Percentiles rank a stretch among this genome's conserved stretches.
These are phyloP conservation scores for Falco berigora DNA, from an alignment of 2,797 vertebrate genomes.

Conservation along the genomic window DNA sequence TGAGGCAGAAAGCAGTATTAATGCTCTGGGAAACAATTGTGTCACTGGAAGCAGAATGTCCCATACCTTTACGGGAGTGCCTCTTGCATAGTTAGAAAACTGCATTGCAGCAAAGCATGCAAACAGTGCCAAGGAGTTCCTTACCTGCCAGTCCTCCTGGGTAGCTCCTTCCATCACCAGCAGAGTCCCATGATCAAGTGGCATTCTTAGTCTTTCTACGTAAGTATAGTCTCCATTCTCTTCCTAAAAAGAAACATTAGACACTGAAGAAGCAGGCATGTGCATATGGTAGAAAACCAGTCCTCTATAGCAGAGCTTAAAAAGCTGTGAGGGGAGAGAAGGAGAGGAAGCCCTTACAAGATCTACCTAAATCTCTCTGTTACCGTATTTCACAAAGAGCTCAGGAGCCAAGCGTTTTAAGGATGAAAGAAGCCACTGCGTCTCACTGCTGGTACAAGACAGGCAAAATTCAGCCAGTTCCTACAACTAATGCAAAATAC, in stretches of 20 bases:
- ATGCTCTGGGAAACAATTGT: background rate
- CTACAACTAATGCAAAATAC: background rate
- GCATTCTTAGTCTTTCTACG: slow-evolving; percentile 80
- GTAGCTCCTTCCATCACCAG: slow-evolving; percentile 92
- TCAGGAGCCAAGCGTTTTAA: background rate
- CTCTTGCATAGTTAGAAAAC: background rate
- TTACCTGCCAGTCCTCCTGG: slow-evolving; percentile 96
- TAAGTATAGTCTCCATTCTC: slow-evolving; percentile 87
- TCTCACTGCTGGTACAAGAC: background rate
- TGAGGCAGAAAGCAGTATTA: background rate
- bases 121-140: background rate
- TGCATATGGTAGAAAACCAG: background rate
- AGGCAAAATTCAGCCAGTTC: background rate
- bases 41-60: background rate
- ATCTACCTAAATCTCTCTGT: background rate
- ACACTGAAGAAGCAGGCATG: background rate
- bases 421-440: background rate
- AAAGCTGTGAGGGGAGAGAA: background rate
- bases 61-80: background rate
- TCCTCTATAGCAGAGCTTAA: background rate
- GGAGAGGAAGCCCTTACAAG: background rate
- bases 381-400: background rate
- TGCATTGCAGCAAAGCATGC: background rate
- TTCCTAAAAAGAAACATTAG: slow-evolving; percentile 74
- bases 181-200: slow-evolving; percentile 85